Percentiles rank a stretch among this genome's conserved stretches.
Conservation (phyloP, 2,797 vertebrate genomes). For the Myotis planiceps region DNA sequence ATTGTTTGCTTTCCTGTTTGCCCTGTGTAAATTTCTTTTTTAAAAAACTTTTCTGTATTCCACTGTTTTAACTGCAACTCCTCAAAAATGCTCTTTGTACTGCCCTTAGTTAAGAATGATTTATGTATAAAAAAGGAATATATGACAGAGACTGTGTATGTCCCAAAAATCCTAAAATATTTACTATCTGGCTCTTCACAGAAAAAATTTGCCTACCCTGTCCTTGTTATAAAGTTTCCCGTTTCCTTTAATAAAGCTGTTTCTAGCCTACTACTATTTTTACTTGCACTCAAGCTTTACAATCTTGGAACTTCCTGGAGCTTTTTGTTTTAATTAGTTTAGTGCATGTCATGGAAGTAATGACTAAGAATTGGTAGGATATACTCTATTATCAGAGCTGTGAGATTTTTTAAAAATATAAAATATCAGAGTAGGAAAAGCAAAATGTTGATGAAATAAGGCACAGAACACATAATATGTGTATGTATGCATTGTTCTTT, state of each 20-base stretch:
- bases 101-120: not conserved
- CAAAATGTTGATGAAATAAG: constrained; percentile 17
- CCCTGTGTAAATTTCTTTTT: not conserved
- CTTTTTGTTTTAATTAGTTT: not conserved
- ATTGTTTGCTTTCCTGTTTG: constrained; percentile 1
- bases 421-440: not conserved
- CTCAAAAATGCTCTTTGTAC: not conserved
- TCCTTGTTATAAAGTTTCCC: not conserved
- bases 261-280: not conserved
- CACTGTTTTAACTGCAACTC: not conserved
- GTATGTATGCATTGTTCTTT: not conserved
- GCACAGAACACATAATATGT: not conserved
- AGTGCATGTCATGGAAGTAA: not conserved
- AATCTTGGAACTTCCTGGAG: constrained; percentile 17
- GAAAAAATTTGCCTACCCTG: too few species aligned
- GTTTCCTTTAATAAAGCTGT: constrained; percentile 5
- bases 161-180: not conserved
- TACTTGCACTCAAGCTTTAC: not conserved
- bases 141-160: not conserved
- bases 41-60: not conserved
- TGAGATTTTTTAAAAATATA: not conserved
- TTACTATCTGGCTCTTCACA: not conserved
- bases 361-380: constrained; percentile 27
- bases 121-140: not conserved
- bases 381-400: not conserved